Conservation (phyloP, 2,113 vertebrate species). For the Coregonus clupeaformis region DNA sequence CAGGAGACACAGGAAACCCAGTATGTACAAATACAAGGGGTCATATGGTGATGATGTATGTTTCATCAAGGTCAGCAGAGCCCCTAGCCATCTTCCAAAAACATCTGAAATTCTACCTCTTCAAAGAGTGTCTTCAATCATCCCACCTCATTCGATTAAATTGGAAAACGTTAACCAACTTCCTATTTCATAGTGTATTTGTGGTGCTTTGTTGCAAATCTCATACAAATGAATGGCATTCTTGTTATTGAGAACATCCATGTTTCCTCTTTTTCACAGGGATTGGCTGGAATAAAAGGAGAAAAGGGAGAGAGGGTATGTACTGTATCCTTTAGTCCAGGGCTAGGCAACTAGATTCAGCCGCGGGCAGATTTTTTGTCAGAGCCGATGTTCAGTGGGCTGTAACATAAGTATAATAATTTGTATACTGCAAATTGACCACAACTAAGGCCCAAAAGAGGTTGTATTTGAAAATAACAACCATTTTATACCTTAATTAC, state of each 20-base stretch:
- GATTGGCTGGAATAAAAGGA: conserved; percentile 86
- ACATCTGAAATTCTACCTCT: no score
- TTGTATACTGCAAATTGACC: no score
- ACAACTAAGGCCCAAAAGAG: no score
- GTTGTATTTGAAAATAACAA: no score
- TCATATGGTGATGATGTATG: neutral
- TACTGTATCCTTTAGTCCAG: conserved; percentile 24
- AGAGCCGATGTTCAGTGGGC: no score
- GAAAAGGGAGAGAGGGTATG: conserved; percentile 95
- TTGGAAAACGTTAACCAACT: neutral
- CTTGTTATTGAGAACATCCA: neutral
- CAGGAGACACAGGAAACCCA: conserved; percentile 84
- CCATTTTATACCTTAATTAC: no score
- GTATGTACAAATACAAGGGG: conserved; percentile 71
- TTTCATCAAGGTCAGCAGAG: neutral
- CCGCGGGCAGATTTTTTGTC: no score
- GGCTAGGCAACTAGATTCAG: no score
- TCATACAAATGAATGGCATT: neutral
- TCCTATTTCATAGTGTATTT: neutral
- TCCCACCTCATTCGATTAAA: neutral
- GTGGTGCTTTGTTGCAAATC: neutral
- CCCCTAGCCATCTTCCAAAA: no score
- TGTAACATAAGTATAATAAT: no score
- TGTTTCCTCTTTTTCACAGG: conserved; percentile 73
- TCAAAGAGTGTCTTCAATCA: no score